phyloP scores from a whole-genome alignment of 2,797 vertebrate species.

The Thamnophis elegans region DNA sequence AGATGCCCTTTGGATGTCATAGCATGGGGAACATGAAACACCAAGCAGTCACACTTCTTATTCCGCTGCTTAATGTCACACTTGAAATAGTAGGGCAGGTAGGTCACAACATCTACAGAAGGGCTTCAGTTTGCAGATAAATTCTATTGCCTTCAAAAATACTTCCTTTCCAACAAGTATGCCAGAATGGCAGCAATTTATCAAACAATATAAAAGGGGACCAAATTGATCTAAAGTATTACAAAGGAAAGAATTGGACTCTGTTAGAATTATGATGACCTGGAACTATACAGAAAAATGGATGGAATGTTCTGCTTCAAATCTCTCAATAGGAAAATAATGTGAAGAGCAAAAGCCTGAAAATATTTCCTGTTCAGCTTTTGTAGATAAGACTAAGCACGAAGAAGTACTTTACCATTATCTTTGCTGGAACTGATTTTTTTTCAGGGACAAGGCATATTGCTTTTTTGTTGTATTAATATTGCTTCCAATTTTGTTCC shows the following conservation, averaged over 20 bases:
- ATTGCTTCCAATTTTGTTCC: background rate
- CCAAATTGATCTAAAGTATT: background rate
- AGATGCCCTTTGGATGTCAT: background rate
- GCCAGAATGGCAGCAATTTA: background rate
- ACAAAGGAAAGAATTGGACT: background rate
- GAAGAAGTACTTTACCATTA: background rate
- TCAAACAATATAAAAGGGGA: background rate
- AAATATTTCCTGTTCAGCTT: background rate
- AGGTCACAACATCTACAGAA: background rate
- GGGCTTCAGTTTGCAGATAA: background rate
- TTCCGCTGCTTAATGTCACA: background rate
- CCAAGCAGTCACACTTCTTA: background rate
- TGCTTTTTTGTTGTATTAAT: background rate
- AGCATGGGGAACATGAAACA: background rate
- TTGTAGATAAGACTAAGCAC: background rate
- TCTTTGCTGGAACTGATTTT: background rate
- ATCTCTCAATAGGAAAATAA: background rate
- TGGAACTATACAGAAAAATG: background rate
- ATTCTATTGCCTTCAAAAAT: background rate
- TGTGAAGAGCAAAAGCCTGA: background rate
- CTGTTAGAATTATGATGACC: background rate
- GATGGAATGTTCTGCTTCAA: background rate
- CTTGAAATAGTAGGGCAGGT: background rate
- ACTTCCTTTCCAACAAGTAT: background rate
- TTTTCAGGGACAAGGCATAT: background rate